These are phyloP conservation scores for Theropithecus gelada DNA, from an alignment of 2,113 vertebrate species.

Conservation along the genomic window DNA sequence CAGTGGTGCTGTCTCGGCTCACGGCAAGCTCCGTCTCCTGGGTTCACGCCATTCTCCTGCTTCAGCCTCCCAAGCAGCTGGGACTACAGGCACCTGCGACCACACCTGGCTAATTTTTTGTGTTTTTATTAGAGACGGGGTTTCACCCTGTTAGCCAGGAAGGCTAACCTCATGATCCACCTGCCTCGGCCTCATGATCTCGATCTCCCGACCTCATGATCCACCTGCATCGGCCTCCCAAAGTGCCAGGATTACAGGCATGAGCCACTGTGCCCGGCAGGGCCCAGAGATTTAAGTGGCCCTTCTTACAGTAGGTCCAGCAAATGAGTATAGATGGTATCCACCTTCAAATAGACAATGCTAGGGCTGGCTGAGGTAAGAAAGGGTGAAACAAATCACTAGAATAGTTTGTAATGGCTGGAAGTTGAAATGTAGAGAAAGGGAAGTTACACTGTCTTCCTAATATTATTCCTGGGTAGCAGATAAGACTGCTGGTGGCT, in stretches of 20 bases:
- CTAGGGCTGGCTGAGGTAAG: background rate
- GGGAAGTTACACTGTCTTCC: background rate
- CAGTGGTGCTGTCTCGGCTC: rapidly evolving
- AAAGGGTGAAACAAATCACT: background rate
- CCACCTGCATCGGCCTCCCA: no score
- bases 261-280: background rate
- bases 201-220: no score
- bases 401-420: background rate
- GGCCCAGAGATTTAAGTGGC: background rate
- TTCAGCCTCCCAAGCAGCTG: no score
- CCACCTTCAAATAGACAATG: background rate
- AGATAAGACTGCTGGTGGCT: background rate
- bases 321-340: background rate
- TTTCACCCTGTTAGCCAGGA: no score
- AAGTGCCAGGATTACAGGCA: no score
- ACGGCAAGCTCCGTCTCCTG: no score
- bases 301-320: background rate
- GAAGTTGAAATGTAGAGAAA: background rate
- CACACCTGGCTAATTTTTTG: no score
- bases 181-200: no score
- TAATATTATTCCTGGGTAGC: background rate
- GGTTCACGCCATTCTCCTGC: no score
- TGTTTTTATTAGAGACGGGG: no score
- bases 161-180: no score
- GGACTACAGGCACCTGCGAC: no score